Percentiles rank a stretch among this genome's conserved stretches.
These are phyloP conservation scores for Lepidocyrtinus sp. DNA, from an alignment of 2,888 invertebrate genomes.

Conservation along the genomic window DNA sequence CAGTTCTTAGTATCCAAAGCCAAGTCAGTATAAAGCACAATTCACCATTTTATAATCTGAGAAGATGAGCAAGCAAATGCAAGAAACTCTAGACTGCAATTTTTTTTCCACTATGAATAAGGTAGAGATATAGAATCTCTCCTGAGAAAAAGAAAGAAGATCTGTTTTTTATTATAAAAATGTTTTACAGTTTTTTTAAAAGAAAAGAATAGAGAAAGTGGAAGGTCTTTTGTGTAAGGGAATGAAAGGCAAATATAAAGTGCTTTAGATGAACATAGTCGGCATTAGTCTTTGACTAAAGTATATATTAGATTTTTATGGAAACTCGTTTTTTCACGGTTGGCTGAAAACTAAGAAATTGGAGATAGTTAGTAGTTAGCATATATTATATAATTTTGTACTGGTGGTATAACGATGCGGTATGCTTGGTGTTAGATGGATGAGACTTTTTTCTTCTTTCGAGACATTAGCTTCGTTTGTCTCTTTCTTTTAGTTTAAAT, in stretches of 20 bases:
- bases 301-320: slow-evolving; percentile 19
- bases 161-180: slow-evolving; percentile 37
- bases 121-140: not conserved
- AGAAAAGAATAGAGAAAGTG: slow-evolving; percentile 30
- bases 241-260: too few species aligned
- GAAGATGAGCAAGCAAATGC: slow-evolving; percentile 56
- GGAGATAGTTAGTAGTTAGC: not conserved
- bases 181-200: slow-evolving; percentile 39
- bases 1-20: not conserved
- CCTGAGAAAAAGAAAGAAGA: not conserved
- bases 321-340: slow-evolving; percentile 32
- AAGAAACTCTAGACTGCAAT: not conserved
- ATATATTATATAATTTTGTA: not conserved
- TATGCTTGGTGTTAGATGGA: slow-evolving; percentile 50
- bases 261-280: too few species aligned
- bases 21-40: slow-evolving; percentile 33
- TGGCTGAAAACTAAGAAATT: slow-evolving; percentile 33
- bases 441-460: slow-evolving; percentile 53
- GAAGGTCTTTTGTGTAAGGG: slow-evolving; percentile 50
- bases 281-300: not conserved
- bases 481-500: slow-evolving; percentile 51
- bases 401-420: slow-evolving; percentile 5
- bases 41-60: slow-evolving; percentile 57
- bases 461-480: slow-evolving; percentile 65
- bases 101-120: slow-evolving; percentile 9